phyloP scores from a whole-genome alignment of 2,113 vertebrate species.

The Grammomys surdaster region DNA sequence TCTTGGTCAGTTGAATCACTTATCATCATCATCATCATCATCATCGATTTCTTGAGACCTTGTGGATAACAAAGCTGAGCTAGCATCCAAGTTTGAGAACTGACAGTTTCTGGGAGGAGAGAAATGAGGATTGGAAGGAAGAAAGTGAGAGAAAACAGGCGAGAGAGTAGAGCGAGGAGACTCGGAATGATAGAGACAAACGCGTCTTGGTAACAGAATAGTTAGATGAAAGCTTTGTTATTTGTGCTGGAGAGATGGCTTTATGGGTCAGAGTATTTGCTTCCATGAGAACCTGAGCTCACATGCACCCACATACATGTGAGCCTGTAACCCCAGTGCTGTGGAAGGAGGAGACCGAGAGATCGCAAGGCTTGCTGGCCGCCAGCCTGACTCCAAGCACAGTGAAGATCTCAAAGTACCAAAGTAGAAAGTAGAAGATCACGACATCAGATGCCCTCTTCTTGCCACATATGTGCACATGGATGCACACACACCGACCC shows the following conservation, averaged over 20 bases:
- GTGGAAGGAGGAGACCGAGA: not conserved
- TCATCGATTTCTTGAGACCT: not conserved
- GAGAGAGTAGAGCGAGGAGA: not conserved
- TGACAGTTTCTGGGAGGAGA: not conserved
- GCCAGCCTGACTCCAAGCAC: no score
- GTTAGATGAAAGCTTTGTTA: not conserved
- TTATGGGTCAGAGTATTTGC: no score
- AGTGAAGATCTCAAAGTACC: no score
- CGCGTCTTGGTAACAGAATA: not conserved
- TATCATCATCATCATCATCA: not conserved
- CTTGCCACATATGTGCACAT: not conserved
- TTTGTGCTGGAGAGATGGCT: not conserved
- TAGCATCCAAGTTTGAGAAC: slow-evolving; percentile 27
- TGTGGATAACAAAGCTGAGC: not conserved
- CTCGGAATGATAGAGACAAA: not conserved
- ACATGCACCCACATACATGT: no score
- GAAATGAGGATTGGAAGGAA: not conserved
- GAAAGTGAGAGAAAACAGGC: not conserved
- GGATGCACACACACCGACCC: not conserved
- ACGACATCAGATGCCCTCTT: not conserved
- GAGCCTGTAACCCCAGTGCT: not conserved
- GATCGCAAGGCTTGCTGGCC: not conserved
- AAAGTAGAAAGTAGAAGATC: not conserved
- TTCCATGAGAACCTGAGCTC: not conserved
- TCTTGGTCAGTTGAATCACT: not conserved